Percentiles rank a stretch among this genome's conserved stretches.
phyloP scores from a whole-genome alignment of 1,140 invertebrate genomes.

The Micrasema minimum region DNA sequence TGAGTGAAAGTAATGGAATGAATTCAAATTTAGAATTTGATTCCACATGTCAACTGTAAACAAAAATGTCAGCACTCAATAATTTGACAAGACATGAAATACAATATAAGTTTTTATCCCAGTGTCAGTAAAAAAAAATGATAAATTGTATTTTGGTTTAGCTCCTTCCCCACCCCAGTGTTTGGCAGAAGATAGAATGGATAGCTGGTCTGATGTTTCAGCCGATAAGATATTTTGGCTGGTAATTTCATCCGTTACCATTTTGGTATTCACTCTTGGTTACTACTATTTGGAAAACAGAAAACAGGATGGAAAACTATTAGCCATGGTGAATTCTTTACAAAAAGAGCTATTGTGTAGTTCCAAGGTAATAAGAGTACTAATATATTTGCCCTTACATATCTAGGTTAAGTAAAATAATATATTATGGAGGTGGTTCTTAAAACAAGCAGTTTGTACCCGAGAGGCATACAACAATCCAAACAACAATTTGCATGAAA shows the following conservation, averaged over 20 bases:
- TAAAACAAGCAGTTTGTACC: no score
- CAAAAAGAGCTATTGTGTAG: constrained; percentile 64
- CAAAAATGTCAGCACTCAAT: neutral
- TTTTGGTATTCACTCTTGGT: constrained; percentile 78
- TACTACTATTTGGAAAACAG: constrained; percentile 82
- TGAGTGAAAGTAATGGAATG: no score
- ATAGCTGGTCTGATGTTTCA: constrained; percentile 40
- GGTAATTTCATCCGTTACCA: constrained; percentile 73
- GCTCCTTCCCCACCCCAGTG: constrained; percentile 33
- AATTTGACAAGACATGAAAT: no score
- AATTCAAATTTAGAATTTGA: constrained; percentile 7
- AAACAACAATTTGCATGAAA: no score
- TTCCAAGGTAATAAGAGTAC: constrained; percentile 59
- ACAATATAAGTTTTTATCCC: no score
- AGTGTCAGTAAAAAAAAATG: no score
- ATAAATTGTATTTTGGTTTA: constrained; percentile 3
- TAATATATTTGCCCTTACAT: no score
- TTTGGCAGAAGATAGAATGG: constrained; percentile 39
- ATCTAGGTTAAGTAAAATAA: no score
- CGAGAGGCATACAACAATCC: no score
- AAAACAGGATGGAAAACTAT: constrained; percentile 68
- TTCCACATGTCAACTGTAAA: constrained; percentile 4
- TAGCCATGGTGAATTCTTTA: constrained; percentile 64
- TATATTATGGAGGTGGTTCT: constrained; percentile 62
- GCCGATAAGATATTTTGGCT: constrained; percentile 63